Conservation (phyloP, 37 sponge, comb jelly and placozoan genomes). For the Chondrosia reniformis region DNA sequence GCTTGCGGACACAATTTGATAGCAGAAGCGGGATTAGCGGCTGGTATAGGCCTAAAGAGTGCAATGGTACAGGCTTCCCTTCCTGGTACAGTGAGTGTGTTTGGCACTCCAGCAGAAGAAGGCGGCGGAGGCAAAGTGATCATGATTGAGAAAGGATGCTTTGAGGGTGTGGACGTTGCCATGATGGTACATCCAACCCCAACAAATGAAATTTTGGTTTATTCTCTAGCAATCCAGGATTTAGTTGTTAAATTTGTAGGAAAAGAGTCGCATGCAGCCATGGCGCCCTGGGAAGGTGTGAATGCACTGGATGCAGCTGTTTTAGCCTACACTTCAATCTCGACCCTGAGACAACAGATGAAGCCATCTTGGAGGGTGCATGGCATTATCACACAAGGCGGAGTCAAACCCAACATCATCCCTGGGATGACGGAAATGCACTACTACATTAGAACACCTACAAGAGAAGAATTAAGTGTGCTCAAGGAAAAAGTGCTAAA, state of each 20-base stretch:
- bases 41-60: conserved; percentile 69
- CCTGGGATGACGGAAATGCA: conserved; percentile 54
- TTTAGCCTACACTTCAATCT: conserved; percentile 71
- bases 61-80: conserved; percentile 34
- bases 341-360: conserved; percentile 82
- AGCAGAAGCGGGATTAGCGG: conserved; percentile 78
- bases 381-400: conserved; percentile 65
- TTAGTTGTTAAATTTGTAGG: conserved; percentile 44
- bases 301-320: conserved; percentile 91
- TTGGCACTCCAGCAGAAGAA: conserved; percentile 95
- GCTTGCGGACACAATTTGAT: conserved; percentile 71
- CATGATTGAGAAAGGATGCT: conserved; percentile 62
- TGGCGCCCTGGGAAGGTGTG: conserved; percentile 78
- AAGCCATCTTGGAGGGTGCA: conserved; percentile 74
- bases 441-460: conserved; percentile 59
- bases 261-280: conserved; percentile 84
- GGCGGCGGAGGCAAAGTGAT: conserved; percentile 78
- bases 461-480: conserved; percentile 17
- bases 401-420: conserved; percentile 62
- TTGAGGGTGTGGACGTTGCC: conserved; percentile 79
- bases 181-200: conserved; percentile 88
- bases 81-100: conserved; percentile 58
- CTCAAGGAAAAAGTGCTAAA: conserved; percentile 35
- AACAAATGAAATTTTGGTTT: not conserved
- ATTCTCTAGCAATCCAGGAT: not conserved